Percentiles rank a stretch among this genome's conserved stretches.
Conservation (phyloP, 2,113 vertebrate genomes). For the Peromyscus leucopus region DNA sequence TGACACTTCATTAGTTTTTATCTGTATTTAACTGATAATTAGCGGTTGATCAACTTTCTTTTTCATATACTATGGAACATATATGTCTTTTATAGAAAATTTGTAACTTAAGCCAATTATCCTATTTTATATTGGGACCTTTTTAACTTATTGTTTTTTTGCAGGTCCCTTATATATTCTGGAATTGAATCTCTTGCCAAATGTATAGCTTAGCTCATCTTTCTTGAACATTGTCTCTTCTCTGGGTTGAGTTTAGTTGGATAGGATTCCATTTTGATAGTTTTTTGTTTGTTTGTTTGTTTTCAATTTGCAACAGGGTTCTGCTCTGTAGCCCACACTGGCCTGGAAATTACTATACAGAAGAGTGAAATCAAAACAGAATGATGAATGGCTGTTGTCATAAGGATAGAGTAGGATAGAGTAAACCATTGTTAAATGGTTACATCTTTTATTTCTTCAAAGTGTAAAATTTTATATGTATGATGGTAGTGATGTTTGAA, state of each 20-base stretch:
- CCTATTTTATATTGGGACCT: not conserved
- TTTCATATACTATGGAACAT: not conserved
- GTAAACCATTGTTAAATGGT: not conserved
- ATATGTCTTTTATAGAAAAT: not conserved
- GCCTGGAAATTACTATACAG: not conserved
- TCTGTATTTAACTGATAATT: not conserved
- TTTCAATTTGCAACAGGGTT: not conserved
- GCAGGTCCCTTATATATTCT: not conserved
- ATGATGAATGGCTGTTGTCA: not conserved
- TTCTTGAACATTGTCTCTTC: not conserved
- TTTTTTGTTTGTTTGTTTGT: not conserved
- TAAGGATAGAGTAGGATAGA: not conserved
- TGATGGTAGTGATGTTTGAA: not conserved
- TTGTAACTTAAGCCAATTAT: not conserved
- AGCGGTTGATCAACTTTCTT: not conserved
- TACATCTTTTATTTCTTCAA: not conserved
- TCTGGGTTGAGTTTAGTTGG: not conserved
- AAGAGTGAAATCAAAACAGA: slow-evolving; percentile 2
- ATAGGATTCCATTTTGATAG: not conserved
- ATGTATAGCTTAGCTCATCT: not conserved
- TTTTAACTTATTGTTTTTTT: not conserved
- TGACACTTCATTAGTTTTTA: not conserved
- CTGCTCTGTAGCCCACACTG: not conserved
- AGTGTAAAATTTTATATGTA: not conserved
- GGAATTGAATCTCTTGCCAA: not conserved